Conservation (phyloP, 2,113 vertebrate genomes). For the Centropus bengalensis region DNA sequence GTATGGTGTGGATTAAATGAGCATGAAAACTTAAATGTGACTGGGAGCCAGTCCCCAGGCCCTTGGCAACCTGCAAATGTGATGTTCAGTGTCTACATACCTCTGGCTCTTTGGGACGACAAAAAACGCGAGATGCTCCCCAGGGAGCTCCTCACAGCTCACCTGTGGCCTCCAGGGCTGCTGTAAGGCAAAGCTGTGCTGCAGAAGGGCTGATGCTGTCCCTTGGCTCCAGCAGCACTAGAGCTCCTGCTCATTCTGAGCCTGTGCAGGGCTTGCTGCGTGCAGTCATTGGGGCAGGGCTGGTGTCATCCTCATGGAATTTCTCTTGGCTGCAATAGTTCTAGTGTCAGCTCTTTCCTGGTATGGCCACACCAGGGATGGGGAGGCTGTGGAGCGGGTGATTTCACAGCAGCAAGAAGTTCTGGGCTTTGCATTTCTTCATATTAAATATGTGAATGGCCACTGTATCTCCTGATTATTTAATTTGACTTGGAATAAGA, state of each 20-base stretch:
- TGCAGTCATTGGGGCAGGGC: rapidly evolving
- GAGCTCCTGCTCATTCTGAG: rapidly evolving
- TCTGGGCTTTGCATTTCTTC: not conserved
- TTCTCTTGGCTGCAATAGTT: rapidly evolving
- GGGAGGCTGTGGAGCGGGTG: not conserved
- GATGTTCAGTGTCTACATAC: rapidly evolving
- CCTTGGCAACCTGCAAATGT: not conserved
- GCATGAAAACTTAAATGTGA: not conserved
- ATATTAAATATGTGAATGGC: not conserved
- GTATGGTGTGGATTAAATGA: not conserved
- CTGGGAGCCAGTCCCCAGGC: too few species aligned
- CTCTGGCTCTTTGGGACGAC: not conserved
- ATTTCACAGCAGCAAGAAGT: not conserved
- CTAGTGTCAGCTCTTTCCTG: rapidly evolving
- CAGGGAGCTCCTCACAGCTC: not conserved
- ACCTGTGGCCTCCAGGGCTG: not conserved
- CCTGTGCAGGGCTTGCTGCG: not conserved
- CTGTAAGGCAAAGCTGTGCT: not conserved
- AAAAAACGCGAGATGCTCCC: rapidly evolving
- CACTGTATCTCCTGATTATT: conserved; percentile 47
- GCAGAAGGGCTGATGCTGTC: rapidly evolving
- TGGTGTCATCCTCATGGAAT: rapidly evolving
- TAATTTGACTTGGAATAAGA: conserved; percentile 61
- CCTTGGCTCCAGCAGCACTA: not conserved
- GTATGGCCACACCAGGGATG: rapidly evolving